Percentiles rank a stretch among this genome's conserved stretches.
These are phyloP conservation scores for Adelges cooleyi DNA, from an alignment of 1,140 invertebrate genomes.

Conservation along the genomic window DNA sequence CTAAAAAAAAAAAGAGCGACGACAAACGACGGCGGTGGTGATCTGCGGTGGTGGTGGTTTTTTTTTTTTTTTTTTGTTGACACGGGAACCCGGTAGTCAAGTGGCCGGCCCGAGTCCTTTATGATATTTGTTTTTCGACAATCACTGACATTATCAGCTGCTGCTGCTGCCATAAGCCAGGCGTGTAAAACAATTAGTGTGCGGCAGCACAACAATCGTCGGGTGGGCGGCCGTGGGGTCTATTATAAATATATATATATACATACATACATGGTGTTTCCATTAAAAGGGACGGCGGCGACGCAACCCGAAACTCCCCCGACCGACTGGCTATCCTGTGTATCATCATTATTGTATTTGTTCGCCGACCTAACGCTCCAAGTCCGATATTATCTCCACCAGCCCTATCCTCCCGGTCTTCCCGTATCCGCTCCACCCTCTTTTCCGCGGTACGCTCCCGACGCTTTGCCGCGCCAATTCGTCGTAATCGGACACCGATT, in stretches of 20 bases:
- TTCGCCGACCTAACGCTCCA: slow-evolving; percentile 14
- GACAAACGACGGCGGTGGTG: neutral
- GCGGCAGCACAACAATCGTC: too few species aligned
- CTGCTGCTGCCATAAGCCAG: slow-evolving; percentile 21
- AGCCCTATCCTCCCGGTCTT: neutral
- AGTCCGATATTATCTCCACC: slow-evolving; percentile 1
- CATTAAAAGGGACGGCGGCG: slow-evolving; percentile 13
- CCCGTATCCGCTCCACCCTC: too few species aligned
- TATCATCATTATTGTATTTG: slow-evolving; percentile 15
- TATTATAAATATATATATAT: neutral
- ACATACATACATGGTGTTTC: neutral
- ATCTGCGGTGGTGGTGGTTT: too few species aligned
- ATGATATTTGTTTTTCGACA: slow-evolving; percentile 15
- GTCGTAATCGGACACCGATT: slow-evolving; percentile 24
- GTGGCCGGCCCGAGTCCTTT: slow-evolving; percentile 14
- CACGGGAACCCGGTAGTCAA: slow-evolving; percentile 26
- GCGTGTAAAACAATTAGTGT: slow-evolving; percentile 25
- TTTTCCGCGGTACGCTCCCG: too few species aligned
- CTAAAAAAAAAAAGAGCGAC: neutral
- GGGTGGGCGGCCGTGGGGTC: neutral
- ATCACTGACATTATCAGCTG: slow-evolving; percentile 20
- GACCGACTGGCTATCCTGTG: neutral
- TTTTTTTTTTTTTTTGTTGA: too few species aligned
- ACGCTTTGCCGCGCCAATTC: neutral
- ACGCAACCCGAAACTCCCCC: slow-evolving; percentile 14